Percentiles rank a stretch among this genome's conserved stretches.
phyloP scores from a whole-genome alignment of 2,797 vertebrate species.

The Mallotus villosus region DNA sequence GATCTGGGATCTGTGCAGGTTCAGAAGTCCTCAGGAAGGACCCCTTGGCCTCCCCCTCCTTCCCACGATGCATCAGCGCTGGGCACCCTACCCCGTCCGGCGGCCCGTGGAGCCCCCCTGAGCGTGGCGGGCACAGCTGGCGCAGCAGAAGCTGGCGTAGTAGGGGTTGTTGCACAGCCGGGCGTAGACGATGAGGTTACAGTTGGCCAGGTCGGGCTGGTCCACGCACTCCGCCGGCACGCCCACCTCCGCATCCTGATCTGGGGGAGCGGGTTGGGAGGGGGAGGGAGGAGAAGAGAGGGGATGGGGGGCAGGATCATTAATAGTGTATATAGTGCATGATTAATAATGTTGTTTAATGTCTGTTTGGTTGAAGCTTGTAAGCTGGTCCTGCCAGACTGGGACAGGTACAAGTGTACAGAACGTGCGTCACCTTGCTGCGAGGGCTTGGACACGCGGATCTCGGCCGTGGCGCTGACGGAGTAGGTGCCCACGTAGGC shows the following conservation, averaged over 20 bases:
- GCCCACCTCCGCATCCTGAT: slow-evolving; percentile 24
- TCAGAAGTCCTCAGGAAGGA: too few species aligned
- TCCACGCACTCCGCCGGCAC: slow-evolving; percentile 79
- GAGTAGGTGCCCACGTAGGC: slow-evolving; percentile 89
- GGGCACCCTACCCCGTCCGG: slow-evolving; percentile 37
- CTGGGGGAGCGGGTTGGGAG: slow-evolving; percentile 15
- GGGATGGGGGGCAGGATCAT: too few species aligned
- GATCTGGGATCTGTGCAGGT: too few species aligned
- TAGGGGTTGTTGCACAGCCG: slow-evolving; percentile 89
- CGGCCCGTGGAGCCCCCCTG: slow-evolving; percentile 38
- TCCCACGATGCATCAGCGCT: neutral
- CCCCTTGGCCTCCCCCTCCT: neutral
- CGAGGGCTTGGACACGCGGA: slow-evolving; percentile 75
- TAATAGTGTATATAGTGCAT: too few species aligned
- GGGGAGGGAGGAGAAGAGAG: neutral
- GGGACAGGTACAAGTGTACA: neutral
- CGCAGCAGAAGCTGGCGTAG: slow-evolving; percentile 94
- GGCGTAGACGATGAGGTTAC: slow-evolving; percentile 88
- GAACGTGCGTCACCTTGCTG: slow-evolving; percentile 66
- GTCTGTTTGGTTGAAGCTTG: too few species aligned
- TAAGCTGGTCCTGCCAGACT: too few species aligned
- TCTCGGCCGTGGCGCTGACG: slow-evolving; percentile 87
- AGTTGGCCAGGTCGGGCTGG: slow-evolving; percentile 93
- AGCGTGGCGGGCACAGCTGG: slow-evolving; percentile 82
- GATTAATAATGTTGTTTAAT: too few species aligned